These are phyloP conservation scores for Lomographa bimaculata DNA, from an alignment of 2,888 invertebrate species.

Conservation along the genomic window DNA sequence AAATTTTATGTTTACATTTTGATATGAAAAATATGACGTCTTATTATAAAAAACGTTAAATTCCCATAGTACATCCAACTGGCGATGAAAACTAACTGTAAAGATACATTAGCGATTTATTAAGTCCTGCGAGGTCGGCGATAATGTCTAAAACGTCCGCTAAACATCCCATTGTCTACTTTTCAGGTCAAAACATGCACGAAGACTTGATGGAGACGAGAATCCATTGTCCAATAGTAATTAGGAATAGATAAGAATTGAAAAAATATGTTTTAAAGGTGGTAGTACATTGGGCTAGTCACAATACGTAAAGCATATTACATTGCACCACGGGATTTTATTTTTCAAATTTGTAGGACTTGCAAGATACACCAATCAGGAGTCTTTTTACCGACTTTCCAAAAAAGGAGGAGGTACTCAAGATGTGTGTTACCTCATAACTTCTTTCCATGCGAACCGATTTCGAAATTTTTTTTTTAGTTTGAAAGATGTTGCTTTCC, in stretches of 20 bases:
- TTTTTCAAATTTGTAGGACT: too few species aligned
- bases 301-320: not conserved
- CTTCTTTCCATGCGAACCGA: too few species aligned
- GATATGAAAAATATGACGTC: too few species aligned
- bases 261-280: constrained; percentile 11
- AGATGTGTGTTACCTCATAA: too few species aligned
- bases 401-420: too few species aligned
- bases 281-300: constrained; percentile 3
- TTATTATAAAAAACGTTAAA: constrained; percentile 4
- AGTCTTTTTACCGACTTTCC: too few species aligned
- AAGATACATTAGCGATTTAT: too few species aligned
- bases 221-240: constrained; percentile 21
- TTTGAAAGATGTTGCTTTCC: too few species aligned
- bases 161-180: constrained; percentile 19
- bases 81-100: not conserved
- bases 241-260: constrained; percentile 20
- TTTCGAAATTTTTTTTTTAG: too few species aligned
- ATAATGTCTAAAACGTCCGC: constrained; percentile 8
- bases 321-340: too few species aligned
- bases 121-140: constrained; percentile 11
- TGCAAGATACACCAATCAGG: too few species aligned
- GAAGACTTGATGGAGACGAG: constrained; percentile 19
- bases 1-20: too few species aligned
- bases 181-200: constrained; percentile 21
- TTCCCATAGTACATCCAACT: constrained; percentile 2